Percentiles rank a stretch among this genome's conserved stretches.
These are phyloP conservation scores for Xenopus laevis DNA, from an alignment of 2,113 vertebrate species.

Conservation along the genomic window DNA sequence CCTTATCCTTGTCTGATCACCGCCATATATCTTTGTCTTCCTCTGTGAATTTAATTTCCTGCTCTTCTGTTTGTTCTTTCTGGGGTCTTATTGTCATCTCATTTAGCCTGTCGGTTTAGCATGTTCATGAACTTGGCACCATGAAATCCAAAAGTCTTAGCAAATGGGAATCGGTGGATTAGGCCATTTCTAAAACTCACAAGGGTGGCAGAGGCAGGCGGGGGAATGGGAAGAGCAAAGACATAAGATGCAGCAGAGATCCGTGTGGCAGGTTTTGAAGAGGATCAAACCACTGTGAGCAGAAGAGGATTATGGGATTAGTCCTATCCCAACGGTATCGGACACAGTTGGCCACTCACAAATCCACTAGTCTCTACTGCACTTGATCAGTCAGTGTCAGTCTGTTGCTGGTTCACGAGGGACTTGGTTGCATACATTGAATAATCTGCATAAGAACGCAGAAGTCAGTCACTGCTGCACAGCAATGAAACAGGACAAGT, in stretches of 20 bases:
- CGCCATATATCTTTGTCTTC: no score
- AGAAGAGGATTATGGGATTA: slow-evolving; percentile 45
- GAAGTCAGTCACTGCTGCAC: background rate
- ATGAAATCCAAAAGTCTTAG: slow-evolving; percentile 19
- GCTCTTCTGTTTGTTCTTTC: background rate
- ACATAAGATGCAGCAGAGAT: slow-evolving; percentile 36
- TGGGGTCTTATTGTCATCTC: background rate
- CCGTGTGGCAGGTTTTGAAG: slow-evolving; percentile 29
- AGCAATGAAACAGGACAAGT: no score
- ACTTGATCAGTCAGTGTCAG: slow-evolving; percentile 40
- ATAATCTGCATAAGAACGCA: background rate
- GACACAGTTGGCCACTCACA: slow-evolving; percentile 43
- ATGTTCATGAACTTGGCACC: slow-evolving; percentile 31
- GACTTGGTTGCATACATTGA: slow-evolving; percentile 8
- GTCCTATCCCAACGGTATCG: slow-evolving; percentile 30
- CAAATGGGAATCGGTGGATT: slow-evolving; percentile 35
- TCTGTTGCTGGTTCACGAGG: background rate
- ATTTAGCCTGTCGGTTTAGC: background rate
- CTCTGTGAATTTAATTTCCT: background rate
- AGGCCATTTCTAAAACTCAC: slow-evolving; percentile 13
- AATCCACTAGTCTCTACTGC: slow-evolving; percentile 33
- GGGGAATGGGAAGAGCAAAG: slow-evolving; percentile 1
- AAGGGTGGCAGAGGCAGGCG: slow-evolving; percentile 18
- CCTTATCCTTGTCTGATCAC: no score
- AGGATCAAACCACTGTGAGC: slow-evolving; percentile 36